Conservation (phyloP, 2,888 invertebrate species). For the Micropterix aruncella region DNA sequence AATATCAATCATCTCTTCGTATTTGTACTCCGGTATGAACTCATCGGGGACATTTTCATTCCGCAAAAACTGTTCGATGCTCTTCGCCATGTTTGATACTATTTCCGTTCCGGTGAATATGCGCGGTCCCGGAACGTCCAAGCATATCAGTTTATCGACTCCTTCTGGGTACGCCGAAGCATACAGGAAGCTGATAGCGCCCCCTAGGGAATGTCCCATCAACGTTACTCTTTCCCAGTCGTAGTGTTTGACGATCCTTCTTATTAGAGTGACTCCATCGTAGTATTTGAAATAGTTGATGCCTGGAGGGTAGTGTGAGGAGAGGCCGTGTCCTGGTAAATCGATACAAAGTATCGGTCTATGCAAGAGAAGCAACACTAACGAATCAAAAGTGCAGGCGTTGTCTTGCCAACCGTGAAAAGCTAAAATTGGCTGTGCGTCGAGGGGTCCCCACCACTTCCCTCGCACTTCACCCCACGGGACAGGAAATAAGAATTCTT, state of each 20-base stretch:
- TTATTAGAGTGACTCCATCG: constrained; percentile 64
- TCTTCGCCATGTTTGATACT: constrained; percentile 29
- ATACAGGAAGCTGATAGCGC: constrained; percentile 67
- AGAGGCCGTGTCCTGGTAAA: constrained; percentile 67
- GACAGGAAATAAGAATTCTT: no score
- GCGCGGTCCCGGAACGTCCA: constrained; percentile 51
- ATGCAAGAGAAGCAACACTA: constrained; percentile 55
- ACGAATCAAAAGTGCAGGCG: constrained; percentile 63
- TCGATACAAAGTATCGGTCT: constrained; percentile 62
- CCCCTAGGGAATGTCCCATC: constrained; percentile 68
- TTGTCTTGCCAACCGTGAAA: constrained; percentile 88
- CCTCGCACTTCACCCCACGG: constrained; percentile 73
- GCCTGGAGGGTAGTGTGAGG: constrained; percentile 57
- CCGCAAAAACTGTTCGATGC: constrained; percentile 54
- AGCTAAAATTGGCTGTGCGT: constrained; percentile 61
- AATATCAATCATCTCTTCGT: constrained; percentile 62
- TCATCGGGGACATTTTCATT: constrained; percentile 51
- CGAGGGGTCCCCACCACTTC: constrained; percentile 70
- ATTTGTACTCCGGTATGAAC: constrained; percentile 54
- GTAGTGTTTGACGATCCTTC: constrained; percentile 59
- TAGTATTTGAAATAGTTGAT: constrained; percentile 67
- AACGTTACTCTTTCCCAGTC: constrained; percentile 62
- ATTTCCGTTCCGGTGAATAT: constrained; percentile 31
- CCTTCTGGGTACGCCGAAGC: constrained; percentile 59
- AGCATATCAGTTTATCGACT: constrained; percentile 47